Conservation (phyloP, 1,140 invertebrate genomes). For the Panagrolaimus sp. region DNA sequence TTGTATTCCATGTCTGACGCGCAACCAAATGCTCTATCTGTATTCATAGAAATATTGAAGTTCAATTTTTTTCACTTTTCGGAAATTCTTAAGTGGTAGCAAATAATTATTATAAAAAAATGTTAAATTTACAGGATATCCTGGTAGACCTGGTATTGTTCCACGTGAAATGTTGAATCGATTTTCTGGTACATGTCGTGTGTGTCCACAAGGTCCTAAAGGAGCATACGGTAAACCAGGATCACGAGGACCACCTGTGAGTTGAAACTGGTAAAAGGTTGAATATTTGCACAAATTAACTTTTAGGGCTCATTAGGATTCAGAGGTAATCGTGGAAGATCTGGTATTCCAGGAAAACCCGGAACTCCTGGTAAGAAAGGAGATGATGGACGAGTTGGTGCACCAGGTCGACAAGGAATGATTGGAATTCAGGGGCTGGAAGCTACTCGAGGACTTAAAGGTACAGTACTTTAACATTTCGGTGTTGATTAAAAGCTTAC, state of each 20-base stretch:
- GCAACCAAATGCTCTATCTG: too few relatives aligned
- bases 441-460: too few relatives aligned
- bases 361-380: not conserved
- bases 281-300: too few relatives aligned
- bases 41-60: too few relatives aligned
- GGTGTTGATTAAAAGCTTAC: too few relatives aligned
- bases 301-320: conserved; percentile 13
- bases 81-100: too few relatives aligned
- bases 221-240: conserved; percentile 11
- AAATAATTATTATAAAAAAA: not conserved
- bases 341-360: conserved; percentile 4
- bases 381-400: not conserved
- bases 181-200: not conserved
- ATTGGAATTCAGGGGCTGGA: too few relatives aligned
- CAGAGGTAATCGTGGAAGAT: conserved; percentile 6
- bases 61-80: too few relatives aligned
- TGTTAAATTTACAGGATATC: not conserved
- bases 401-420: too few relatives aligned
- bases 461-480: too few relatives aligned
- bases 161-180: conserved; percentile 3
- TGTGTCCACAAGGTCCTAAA: not conserved
- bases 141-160: conserved; percentile 13
- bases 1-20: too few relatives aligned
- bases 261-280: not conserved
- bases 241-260: conserved; percentile 15